Conservation (phyloP, 2,888 invertebrate species). For the Ectemnius continuus region DNA sequence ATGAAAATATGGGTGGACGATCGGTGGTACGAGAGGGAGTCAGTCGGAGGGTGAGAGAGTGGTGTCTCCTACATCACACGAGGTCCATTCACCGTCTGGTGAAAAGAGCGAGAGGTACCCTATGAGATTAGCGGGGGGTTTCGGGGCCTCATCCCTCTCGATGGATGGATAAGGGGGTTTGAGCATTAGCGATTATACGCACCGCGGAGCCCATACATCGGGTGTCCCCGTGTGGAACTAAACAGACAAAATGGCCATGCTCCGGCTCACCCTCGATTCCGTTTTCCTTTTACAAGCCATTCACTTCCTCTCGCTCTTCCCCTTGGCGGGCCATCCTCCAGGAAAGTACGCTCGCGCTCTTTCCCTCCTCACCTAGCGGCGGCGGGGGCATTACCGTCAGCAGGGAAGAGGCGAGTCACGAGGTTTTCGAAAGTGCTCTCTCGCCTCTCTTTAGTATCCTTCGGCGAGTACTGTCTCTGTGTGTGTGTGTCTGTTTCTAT, state of each 20-base stretch:
- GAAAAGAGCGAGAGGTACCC: slow-evolving; percentile 54
- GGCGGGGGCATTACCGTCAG: slow-evolving; percentile 43
- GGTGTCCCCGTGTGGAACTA: slow-evolving; percentile 75
- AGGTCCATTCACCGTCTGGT: slow-evolving; percentile 41
- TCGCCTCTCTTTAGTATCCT: slow-evolving; percentile 38
- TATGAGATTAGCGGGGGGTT: slow-evolving; percentile 62
- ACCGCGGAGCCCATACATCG: slow-evolving; percentile 73
- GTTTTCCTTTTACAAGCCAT: slow-evolving; percentile 60
- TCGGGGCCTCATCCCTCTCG: slow-evolving; percentile 50
- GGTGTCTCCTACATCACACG: slow-evolving; percentile 53
- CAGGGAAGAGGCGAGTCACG: slow-evolving; percentile 58
- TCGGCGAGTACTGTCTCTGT: slow-evolving; percentile 12
- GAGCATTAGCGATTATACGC: slow-evolving; percentile 77
- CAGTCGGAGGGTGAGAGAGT: slow-evolving; percentile 17
- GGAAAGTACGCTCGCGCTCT: slow-evolving; percentile 19
- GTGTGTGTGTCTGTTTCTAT: slow-evolving; percentile 6
- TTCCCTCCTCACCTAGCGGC: slow-evolving; percentile 35
- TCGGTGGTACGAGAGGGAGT: neutral
- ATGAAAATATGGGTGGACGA: neutral
- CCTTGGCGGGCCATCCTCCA: slow-evolving; percentile 3
- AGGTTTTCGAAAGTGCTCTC: slow-evolving; percentile 63
- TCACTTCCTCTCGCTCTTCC: slow-evolving; percentile 21
- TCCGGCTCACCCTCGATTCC: slow-evolving; percentile 70
- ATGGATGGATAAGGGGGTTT: slow-evolving; percentile 64
- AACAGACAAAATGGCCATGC: slow-evolving; percentile 76